Percentiles rank a stretch among this genome's conserved stretches.
Evolutionary conservation across 2,888 invertebrate species (phyloP).

Genomic region (Schizotus pectinicornis): DNA sequence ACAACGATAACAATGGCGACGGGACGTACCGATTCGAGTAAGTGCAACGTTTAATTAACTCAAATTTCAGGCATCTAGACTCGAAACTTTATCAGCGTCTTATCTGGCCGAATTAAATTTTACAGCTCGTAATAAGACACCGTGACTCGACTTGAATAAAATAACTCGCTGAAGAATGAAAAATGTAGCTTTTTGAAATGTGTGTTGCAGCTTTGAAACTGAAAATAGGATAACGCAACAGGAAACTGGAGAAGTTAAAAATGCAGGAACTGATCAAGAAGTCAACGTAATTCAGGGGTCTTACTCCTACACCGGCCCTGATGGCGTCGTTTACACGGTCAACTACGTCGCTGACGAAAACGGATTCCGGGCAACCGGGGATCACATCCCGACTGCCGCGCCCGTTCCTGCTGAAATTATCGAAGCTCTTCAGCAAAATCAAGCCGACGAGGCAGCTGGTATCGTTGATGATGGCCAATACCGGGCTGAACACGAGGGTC

Average conservation of each 20-base stretch:
- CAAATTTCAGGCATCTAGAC: no score
- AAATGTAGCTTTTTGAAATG: conserved; percentile 52
- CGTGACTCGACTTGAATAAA: background rate
- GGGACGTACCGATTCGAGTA: conserved; percentile 65
- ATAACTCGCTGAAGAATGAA: background rate
- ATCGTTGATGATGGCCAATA: conserved; percentile 61
- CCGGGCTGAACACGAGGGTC: conserved; percentile 24
- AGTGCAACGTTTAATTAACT: conserved; percentile 42
- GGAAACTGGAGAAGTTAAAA: conserved; percentile 71
- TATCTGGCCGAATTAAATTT: no score
- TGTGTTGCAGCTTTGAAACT: conserved; percentile 80
- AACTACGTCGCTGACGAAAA: conserved; percentile 73
- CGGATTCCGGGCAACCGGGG: conserved; percentile 76
- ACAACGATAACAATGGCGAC: conserved; percentile 65
- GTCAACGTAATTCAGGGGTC: conserved; percentile 60
- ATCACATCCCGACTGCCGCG: conserved; percentile 67
- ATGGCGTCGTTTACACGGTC: conserved; percentile 59
- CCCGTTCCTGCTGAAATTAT: conserved; percentile 42
- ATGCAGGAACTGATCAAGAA: conserved; percentile 68
- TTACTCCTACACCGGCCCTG: conserved; percentile 60
- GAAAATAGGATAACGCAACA: conserved; percentile 48
- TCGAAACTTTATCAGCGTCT: no score
- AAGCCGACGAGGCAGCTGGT: conserved; percentile 61
- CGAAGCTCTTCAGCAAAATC: conserved; percentile 28
- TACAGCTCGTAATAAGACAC: background rate